phyloP scores from a whole-genome alignment of 2,888 invertebrate species.

The Lissonota sp. region DNA sequence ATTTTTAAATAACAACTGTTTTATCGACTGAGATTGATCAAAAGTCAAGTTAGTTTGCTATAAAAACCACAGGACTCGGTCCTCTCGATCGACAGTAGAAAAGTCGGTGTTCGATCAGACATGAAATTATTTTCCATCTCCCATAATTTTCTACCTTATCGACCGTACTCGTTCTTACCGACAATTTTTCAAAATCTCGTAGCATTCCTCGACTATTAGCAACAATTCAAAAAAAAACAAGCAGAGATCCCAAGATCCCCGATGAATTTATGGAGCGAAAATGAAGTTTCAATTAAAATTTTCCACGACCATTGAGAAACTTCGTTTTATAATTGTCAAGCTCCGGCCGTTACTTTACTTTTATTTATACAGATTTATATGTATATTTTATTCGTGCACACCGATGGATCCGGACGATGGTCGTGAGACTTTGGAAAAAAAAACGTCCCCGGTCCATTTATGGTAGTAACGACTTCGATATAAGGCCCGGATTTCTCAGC shows the following conservation, averaged over 20 bases:
- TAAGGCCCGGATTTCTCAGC: slow-evolving; percentile 67
- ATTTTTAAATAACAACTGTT: neutral
- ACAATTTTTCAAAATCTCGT: slow-evolving; percentile 1
- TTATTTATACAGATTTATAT: neutral
- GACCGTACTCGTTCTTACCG: slow-evolving; percentile 55
- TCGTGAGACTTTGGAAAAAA: slow-evolving; percentile 55
- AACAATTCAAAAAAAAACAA: neutral
- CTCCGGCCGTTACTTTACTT: neutral
- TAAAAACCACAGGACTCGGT: neutral
- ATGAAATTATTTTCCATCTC: neutral
- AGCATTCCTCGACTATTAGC: neutral
- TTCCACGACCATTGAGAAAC: neutral
- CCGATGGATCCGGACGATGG: slow-evolving; percentile 46
- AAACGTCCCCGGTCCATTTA: slow-evolving; percentile 70
- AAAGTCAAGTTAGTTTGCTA: no score
- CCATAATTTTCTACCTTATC: slow-evolving; percentile 50
- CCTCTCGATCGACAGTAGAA: slow-evolving; percentile 48
- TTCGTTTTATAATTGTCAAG: neutral
- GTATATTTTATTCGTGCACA: neutral
- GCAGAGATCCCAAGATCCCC: neutral
- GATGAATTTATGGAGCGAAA: neutral
- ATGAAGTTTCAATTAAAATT: slow-evolving; percentile 8
- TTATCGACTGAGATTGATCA: neutral
- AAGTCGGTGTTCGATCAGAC: slow-evolving; percentile 52
- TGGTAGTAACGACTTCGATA: slow-evolving; percentile 67